These are phyloP conservation scores for Leucoma salicis DNA, from an alignment of 2,888 invertebrate genomes.

Conservation along the genomic window DNA sequence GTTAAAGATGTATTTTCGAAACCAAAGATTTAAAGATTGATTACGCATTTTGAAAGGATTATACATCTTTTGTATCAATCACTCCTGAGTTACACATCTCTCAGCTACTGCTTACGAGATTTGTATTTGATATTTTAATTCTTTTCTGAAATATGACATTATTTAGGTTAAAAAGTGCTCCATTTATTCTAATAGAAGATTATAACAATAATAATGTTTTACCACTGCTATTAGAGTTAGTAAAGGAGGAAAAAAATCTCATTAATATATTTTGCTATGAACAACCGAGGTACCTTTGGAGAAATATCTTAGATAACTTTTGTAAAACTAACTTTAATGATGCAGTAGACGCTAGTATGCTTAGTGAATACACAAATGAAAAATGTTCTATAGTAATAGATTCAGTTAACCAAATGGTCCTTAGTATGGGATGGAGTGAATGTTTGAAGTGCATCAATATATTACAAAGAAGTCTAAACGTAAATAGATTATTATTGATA, in stretches of 20 bases:
- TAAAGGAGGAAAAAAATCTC: slow-evolving; percentile 40
- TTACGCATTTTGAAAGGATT: no score
- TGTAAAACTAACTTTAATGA: slow-evolving; percentile 43
- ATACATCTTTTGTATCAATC: no score
- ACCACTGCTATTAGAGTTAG: slow-evolving; percentile 54
- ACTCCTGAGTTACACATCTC: no score
- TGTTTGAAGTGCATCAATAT: slow-evolving; percentile 49
- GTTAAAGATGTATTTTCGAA: no score
- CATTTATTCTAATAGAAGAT: slow-evolving; percentile 64
- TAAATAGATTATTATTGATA: slow-evolving; percentile 57
- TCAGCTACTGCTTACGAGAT: no score
- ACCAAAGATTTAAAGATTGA: no score
- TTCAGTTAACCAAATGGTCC: slow-evolving; percentile 69
- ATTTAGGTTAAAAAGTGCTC: slow-evolving; percentile 57
- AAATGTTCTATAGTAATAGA: slow-evolving; percentile 60
- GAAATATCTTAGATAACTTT: slow-evolving; percentile 47
- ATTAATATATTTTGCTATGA: slow-evolving; percentile 62
- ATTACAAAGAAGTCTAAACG: slow-evolving; percentile 41
- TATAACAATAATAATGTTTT: slow-evolving; percentile 57
- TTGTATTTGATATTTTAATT: no score
- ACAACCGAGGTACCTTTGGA: slow-evolving; percentile 56
- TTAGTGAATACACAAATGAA: slow-evolving; percentile 33
- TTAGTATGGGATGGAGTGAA: slow-evolving; percentile 60
- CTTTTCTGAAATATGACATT: no score
- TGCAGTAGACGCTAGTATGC: slow-evolving; percentile 38